Percentiles rank a stretch among this genome's conserved stretches.
Evolutionary conservation across 2,888 invertebrate species (phyloP).

Genomic region (Melanchra persicariae): DNA sequence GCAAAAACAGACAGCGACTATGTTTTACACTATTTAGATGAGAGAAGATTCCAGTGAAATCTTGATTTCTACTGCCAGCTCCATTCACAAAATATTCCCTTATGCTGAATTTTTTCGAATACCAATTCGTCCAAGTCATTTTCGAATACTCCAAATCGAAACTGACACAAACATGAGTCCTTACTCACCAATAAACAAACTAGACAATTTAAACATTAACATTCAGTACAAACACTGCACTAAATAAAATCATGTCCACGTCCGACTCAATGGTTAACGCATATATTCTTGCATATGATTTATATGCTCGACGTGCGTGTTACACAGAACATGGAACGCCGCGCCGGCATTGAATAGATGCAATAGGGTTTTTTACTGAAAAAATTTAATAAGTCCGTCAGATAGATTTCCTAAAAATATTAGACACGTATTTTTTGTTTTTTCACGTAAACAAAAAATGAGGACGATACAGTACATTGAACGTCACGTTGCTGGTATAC

Average conservation of each 20-base stretch:
- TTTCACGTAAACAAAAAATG: too few species aligned
- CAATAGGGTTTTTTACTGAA: too few species aligned
- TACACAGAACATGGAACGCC: not conserved
- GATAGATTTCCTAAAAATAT: too few species aligned
- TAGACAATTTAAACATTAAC: constrained; percentile 9
- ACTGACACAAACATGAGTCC: not conserved
- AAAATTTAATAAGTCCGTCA: too few species aligned
- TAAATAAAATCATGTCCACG: constrained; percentile 65
- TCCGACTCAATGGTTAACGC: constrained; percentile 60
- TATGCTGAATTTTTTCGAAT: too few species aligned
- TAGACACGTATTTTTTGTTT: too few species aligned
- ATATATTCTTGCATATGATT: constrained; percentile 79
- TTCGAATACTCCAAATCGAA: not conserved
- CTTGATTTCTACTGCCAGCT: not conserved
- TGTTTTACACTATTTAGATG: too few species aligned
- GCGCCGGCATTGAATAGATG: not conserved
- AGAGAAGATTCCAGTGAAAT: not conserved
- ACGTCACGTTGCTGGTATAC: too few species aligned
- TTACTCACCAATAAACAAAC: constrained; percentile 38
- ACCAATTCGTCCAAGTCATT: not conserved
- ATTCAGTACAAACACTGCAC: constrained; percentile 42
- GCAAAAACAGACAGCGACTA: too few species aligned
- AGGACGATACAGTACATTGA: too few species aligned
- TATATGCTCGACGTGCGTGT: constrained; percentile 64
- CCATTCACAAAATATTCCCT: not conserved